phyloP scores from a whole-genome alignment of 2,797 vertebrate genomes.

The Emydoidea blandingii region DNA sequence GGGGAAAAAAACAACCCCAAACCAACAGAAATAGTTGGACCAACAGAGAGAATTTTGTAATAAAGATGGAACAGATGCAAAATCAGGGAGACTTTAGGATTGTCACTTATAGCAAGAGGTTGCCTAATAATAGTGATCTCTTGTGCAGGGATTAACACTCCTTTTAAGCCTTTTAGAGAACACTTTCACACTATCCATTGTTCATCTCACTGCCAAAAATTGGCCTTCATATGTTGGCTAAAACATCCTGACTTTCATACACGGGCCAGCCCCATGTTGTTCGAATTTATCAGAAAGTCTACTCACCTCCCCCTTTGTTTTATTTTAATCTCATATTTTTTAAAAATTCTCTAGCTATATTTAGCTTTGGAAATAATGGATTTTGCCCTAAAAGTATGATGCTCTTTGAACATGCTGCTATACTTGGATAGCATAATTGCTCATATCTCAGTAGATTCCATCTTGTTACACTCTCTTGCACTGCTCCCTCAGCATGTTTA shows the following conservation, averaged over 20 bases:
- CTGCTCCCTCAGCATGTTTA: constrained; percentile 15
- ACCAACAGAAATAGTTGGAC: too few species aligned
- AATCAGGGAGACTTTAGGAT: neutral
- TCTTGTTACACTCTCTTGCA: constrained; percentile 21
- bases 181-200: rapidly evolving
- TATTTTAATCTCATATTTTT: constrained; percentile 28
- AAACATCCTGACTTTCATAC: constrained; percentile 46
- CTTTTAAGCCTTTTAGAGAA: neutral
- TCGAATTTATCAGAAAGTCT: neutral
- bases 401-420: neutral
- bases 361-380: constrained; percentile 38
- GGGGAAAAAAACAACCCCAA: neutral
- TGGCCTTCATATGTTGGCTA: constrained; percentile 24
- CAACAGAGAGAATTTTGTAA: neutral
- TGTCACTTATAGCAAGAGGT: neutral
- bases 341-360: constrained; percentile 34
- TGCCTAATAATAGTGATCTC: neutral
- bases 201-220: constrained; percentile 11
- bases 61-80: neutral
- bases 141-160: neutral
- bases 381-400: constrained; percentile 26
- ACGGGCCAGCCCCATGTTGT: neutral
- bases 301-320: neutral
- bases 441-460: neutral
- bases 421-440: neutral